Conservation (phyloP, 1,140 invertebrate genomes). For the Temnothorax nylanderi region DNA sequence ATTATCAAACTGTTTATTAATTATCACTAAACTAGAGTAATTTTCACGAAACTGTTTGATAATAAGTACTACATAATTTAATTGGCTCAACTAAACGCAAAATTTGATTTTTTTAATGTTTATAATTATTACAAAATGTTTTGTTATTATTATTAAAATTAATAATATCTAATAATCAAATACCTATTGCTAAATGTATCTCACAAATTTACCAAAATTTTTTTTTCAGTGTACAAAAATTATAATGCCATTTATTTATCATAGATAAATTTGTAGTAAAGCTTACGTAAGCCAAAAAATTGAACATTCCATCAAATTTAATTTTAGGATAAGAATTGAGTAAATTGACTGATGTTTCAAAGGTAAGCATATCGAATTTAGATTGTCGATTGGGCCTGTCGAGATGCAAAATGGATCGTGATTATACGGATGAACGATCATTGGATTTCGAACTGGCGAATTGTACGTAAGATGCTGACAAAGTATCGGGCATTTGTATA, state of each 20-base stretch:
- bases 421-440: constrained; percentile 19
- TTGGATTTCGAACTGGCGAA: constrained; percentile 2
- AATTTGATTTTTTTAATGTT: too few species aligned
- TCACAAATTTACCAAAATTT: too few species aligned
- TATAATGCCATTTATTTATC: background rate
- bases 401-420: constrained; percentile 28
- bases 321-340: background rate
- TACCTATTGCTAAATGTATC: too few species aligned
- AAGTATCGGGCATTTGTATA: constrained; percentile 56
- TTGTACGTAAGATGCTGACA: constrained; percentile 34
- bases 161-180: too few species aligned
- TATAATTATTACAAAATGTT: too few species aligned
- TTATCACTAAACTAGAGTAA: too few species aligned
- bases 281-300: background rate
- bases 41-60: too few species aligned
- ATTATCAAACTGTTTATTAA: too few species aligned
- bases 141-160: too few species aligned
- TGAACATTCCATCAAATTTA: background rate
- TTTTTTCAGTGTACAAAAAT: background rate
- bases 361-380: constrained; percentile 9
- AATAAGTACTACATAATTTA: too few species aligned
- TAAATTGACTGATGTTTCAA: background rate
- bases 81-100: too few species aligned
- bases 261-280: background rate
- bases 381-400: background rate